Evolutionary conservation across 1,140 invertebrate species (phyloP).

Genomic region (Drosophila littoralis): DNA sequence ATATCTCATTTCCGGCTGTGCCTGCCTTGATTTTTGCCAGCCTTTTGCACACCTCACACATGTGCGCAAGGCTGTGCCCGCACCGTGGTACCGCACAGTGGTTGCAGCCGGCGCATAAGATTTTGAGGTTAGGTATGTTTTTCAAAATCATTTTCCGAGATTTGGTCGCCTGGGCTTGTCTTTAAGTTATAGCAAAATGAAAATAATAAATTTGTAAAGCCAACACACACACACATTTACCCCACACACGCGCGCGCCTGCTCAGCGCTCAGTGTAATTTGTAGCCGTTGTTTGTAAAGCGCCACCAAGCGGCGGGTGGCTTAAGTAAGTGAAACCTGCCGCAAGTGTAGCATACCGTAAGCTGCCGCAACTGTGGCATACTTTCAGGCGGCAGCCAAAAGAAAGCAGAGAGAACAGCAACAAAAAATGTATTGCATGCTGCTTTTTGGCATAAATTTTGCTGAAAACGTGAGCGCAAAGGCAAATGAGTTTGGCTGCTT

Average conservation of each 20-base stretch:
- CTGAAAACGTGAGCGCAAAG: slow-evolving; percentile 72
- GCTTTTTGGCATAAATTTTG: slow-evolving; percentile 75
- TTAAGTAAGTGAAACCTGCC: slow-evolving; percentile 17
- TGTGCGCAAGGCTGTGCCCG: not conserved
- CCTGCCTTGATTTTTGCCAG: slow-evolving; percentile 19
- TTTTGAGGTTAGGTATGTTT: slow-evolving; percentile 39
- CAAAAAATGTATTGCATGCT: slow-evolving; percentile 54
- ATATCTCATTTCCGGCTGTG: slow-evolving; percentile 69
- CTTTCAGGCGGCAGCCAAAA: slow-evolving; percentile 35
- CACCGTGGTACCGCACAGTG: not conserved
- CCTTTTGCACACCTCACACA: slow-evolving; percentile 1
- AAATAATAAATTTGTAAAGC: slow-evolving; percentile 36
- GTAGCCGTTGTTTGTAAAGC: slow-evolving; percentile 45
- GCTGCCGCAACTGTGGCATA: slow-evolving; percentile 29
- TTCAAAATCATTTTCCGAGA: not conserved
- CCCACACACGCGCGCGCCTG: not conserved
- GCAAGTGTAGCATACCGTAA: slow-evolving; percentile 10
- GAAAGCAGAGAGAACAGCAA: slow-evolving; percentile 4
- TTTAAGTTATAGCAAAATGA: not conserved
- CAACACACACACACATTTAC: slow-evolving; percentile 36
- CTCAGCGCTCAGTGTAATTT: slow-evolving; percentile 20
- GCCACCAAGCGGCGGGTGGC: slow-evolving; percentile 24
- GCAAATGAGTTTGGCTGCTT: slow-evolving; percentile 65
- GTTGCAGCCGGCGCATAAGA: not conserved
- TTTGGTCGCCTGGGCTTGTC: not conserved